Evolutionary conservation across 2,113 vertebrate species (phyloP).

Genomic region (Diadophis punctatus): DNA sequence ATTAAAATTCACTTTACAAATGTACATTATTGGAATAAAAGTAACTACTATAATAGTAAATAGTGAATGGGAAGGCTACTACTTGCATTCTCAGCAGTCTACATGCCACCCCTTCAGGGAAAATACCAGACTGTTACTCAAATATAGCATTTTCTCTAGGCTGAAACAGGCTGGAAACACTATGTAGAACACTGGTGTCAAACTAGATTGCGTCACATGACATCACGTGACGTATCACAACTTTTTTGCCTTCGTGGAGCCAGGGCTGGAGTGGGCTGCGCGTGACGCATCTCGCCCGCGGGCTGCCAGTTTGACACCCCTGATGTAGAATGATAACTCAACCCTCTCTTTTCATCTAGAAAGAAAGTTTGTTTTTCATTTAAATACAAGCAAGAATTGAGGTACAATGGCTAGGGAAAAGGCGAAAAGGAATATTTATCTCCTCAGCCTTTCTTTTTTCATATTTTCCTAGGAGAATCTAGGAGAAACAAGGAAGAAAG

Average conservation of each 20-base stretch:
- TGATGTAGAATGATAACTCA: background rate
- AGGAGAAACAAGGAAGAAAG: background rate
- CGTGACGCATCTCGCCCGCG: too few species aligned
- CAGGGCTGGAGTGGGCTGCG: fast-evolving
- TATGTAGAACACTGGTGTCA: too few species aligned
- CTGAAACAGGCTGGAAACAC: background rate
- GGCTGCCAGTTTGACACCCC: too few species aligned
- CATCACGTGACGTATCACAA: too few species aligned
- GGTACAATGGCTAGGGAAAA: background rate
- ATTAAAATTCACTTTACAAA: background rate
- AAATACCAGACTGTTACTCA: background rate
- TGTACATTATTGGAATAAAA: background rate
- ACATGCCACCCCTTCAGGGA: background rate
- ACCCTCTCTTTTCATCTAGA: background rate
- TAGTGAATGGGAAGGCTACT: background rate
- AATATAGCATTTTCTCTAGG: background rate
- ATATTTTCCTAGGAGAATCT: background rate
- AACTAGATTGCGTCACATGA: too few species aligned
- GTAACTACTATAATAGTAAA: background rate
- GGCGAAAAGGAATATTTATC: background rate
- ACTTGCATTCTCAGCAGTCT: background rate
- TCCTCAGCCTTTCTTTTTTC: background rate
- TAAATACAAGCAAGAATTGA: background rate
- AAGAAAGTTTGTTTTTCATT: background rate
- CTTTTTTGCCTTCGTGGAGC: too few species aligned